Base-by-base conservation (phyloP, 2,888 invertebrate species). In the Penaeus monodon region DNA sequence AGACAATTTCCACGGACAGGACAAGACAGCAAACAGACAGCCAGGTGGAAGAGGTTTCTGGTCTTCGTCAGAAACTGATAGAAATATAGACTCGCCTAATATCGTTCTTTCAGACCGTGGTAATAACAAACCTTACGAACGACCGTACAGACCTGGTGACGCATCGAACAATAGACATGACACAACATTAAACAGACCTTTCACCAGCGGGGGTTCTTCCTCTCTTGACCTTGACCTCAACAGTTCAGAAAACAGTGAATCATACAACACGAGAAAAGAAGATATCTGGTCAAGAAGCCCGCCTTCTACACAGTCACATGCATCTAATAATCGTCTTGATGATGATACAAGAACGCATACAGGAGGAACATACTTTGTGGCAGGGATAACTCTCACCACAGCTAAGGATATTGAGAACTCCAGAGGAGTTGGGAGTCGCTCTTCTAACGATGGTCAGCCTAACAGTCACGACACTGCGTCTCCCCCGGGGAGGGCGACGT, bases 31-130 rank as follows among this genome's bases (percentile, higher is more conserved):
- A 73, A 63, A 49, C 70, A 83, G 83, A 64, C 79, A 79, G 64
- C 73, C 78, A n/a, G 64, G 79, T 79, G 73, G 86, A 14, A 64
- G 83, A 64, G 83, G 79, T 14, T 83, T 68, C n/a, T 86, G 86
- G 86, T 63, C 78, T 38, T 79, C 86, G 17, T 77, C 77, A 77
- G 44, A 49, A 20, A 17, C 33, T 22, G n/a, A 77, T 27, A 77
- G 77, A 57, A 57, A 17, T 57, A 57, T 57, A 57, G 57, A 57
- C 17, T 57, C 57, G 20, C 57, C 57, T 17, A 57, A 57, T 20
- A 57, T 57, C 17, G 14, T 57, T 3, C 57, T 57, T 57, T 57
- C 57, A 57, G 17, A 4, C 57, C 17, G 17, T 57, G 57, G 57
- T 57, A 3, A 57, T 17, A 17, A 57, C 57, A 57, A 17, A 57